Conservation (phyloP, 1,140 invertebrate species). For the Daktulosphaira vitifoliae region DNA sequence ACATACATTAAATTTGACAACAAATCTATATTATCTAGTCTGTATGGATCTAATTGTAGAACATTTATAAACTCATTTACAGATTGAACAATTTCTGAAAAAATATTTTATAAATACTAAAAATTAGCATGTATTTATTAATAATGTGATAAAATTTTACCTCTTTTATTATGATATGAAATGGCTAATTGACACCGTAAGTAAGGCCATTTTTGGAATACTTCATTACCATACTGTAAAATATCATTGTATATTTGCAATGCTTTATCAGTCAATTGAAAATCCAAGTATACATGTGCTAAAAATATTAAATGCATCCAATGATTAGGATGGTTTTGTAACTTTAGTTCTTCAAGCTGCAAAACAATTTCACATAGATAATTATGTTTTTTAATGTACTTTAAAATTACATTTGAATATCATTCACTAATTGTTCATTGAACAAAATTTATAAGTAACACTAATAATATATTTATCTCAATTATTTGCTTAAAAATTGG, state of each 20-base stretch:
- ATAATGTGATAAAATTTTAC: conserved; percentile 49
- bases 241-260: conserved; percentile 70
- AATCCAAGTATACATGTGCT: conserved; percentile 80
- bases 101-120: background rate
- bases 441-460: background rate
- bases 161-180: conserved; percentile 83
- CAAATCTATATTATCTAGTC: conserved; percentile 89
- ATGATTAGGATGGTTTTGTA: conserved; percentile 74
- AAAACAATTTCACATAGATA: no score
- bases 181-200: conserved; percentile 89
- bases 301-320: conserved; percentile 93
- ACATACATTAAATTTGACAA: conserved; percentile 94
- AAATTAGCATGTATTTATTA: no score
- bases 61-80: conserved; percentile 73
- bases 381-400: no score
- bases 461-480: background rate
- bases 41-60: conserved; percentile 76
- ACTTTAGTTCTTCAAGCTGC: conserved; percentile 48
- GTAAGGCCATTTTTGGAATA: conserved; percentile 78
- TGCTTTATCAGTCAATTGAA: conserved; percentile 83
- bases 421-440: no score
- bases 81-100: conserved; percentile 79
- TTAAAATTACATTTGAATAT: no score
- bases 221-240: conserved; percentile 45
- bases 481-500: no score